Evolutionary conservation across 2,888 invertebrate genomes (phyloP), one percentile per base, ranked within the genome.

Genomic region (Subacronicta megacephala): DNA sequence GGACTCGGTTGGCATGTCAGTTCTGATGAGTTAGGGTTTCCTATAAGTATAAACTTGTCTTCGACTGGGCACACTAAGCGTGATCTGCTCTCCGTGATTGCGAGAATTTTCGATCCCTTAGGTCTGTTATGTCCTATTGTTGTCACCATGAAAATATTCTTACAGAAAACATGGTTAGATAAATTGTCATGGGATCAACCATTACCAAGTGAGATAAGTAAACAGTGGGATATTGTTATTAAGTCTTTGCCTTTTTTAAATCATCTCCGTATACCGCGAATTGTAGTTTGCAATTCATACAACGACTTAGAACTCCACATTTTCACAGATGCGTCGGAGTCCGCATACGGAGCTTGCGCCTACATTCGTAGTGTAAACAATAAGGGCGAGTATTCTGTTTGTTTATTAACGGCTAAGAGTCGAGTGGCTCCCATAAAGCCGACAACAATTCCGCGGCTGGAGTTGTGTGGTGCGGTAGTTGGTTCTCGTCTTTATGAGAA

Each of bases 371-470:
- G n/a, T n/a, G n/a, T n/a, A n/a, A n/a, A n/a, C n/a, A n/a, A n/a
- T n/a, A n/a, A n/a, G n/a, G n/a, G 26, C 15, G 26, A 45, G 3
- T 35, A 10, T 4, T 20, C 10, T 1, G 20, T 37, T 20, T 15
- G 35, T 2, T 23, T 45, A 4, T 12, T 36, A 12, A 36, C 13
- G 4, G 35, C 36, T 0, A 45, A 36, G 16, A 36, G 23, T 36
- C 20, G 36, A 23, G 45, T 45, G 15, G 35, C 45, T 6, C 35
- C 35, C 6, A 20, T 45, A 3, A 45, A 45, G 10, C 44, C 44
- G 0, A 36, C 45, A 0, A 36, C 35, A 15, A 36, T 36, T 15
- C 35, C 45, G 2, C 13, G 45, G 46, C 46, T 1, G 18, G 18
- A 18, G 18, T 18, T 18, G 18, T 18, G 18, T 18, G 18, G 18